Conservation (phyloP, 2,888 invertebrate genomes). For the Lutraria lutraria region DNA sequence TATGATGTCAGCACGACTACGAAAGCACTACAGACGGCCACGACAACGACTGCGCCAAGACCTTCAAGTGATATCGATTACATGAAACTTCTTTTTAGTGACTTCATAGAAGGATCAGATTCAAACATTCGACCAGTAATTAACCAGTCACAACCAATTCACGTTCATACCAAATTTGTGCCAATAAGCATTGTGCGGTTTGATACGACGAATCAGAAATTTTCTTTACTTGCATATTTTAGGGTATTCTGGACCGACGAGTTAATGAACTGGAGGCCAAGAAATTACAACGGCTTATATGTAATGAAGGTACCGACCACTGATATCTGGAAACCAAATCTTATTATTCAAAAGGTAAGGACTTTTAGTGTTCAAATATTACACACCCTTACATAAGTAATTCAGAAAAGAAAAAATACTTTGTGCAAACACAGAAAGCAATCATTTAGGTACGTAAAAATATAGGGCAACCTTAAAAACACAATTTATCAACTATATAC, state of each 20-base stretch:
- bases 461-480: too few species aligned
- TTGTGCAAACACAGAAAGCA: too few species aligned
- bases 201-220: not conserved
- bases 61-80: not conserved
- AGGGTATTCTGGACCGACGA: not conserved
- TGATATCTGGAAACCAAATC: conserved; percentile 9
- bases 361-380: too few species aligned
- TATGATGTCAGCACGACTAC: not conserved
- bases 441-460: too few species aligned
- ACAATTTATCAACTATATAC: too few species aligned
- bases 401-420: too few species aligned
- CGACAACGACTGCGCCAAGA: not conserved
- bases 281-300: not conserved
- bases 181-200: not conserved
- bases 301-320: not conserved
- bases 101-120: not conserved
- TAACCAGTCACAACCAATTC: not conserved
- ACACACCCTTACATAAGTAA: too few species aligned
- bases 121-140: not conserved
- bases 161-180: not conserved
- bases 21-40: not conserved
- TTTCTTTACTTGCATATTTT: conserved; percentile 3
- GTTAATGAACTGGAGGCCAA: not conserved
- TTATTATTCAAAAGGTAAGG: not conserved
- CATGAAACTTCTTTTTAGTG: not conserved